phyloP scores from a whole-genome alignment of 2,888 invertebrate species.

The Scaptomyza flava region DNA sequence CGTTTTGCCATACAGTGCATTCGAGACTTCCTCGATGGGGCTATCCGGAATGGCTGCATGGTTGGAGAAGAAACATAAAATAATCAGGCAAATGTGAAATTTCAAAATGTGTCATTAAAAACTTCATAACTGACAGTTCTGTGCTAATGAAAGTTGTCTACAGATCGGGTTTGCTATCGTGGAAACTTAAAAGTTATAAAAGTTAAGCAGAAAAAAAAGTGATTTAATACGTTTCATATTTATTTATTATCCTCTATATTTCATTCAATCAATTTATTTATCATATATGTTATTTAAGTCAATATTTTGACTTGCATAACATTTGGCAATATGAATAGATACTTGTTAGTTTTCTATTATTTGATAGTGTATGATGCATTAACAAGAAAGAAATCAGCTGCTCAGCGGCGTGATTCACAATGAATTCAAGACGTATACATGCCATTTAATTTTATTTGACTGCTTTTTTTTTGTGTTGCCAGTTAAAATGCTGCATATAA shows the following conservation, averaged over 20 bases:
- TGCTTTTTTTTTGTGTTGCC: conserved; percentile 6
- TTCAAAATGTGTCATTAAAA: conserved; percentile 1
- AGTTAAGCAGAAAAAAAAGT: not conserved
- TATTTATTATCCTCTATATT: too few species aligned
- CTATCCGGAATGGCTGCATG: conserved; percentile 83
- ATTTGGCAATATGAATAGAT: conserved; percentile 1
- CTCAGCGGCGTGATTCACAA: conserved; percentile 60
- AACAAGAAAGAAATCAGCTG: conserved; percentile 51
- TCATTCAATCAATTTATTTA: not conserved
- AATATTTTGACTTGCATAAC: conserved; percentile 38
- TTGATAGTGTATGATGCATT: conserved; percentile 9
- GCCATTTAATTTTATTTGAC: conserved; percentile 24
- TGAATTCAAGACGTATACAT: conserved; percentile 41
- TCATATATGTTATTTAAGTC: not conserved
- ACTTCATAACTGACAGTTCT: conserved; percentile 34
- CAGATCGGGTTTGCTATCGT: not conserved
- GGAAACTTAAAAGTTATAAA: not conserved
- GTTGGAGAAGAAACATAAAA: conserved; percentile 1
- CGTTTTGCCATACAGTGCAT: conserved; percentile 89
- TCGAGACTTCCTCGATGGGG: conserved; percentile 91
- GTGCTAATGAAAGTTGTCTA: conserved; percentile 49
- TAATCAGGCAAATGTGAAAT: conserved; percentile 24
- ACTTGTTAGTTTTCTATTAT: conserved; percentile 2
- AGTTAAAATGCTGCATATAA: conserved; percentile 55
- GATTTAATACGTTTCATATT: too few species aligned